These are phyloP conservation scores for Phalacrocorax carbo DNA, from an alignment of 2,113 vertebrate species.

Conservation along the genomic window DNA sequence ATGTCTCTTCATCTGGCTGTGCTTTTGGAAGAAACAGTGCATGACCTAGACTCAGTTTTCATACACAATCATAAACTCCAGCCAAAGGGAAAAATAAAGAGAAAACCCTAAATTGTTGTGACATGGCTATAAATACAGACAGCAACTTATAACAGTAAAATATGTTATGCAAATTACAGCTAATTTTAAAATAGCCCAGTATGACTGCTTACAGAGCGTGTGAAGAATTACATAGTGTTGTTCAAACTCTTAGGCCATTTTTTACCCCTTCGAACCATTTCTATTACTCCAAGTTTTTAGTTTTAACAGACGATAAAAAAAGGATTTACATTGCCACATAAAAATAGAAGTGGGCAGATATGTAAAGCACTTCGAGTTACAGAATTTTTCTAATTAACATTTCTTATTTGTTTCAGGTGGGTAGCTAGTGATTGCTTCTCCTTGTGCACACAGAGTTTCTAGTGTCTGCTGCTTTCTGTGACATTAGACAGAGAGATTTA, in stretches of 20 bases:
- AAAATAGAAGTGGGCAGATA: slow-evolving; percentile 27
- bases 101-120: slow-evolving; percentile 52
- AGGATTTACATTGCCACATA: background rate
- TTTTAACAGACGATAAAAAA: slow-evolving; percentile 32
- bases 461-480: background rate
- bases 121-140: slow-evolving; percentile 64
- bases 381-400: slow-evolving; percentile 59
- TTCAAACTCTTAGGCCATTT: background rate
- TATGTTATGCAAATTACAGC: slow-evolving; percentile 67
- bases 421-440: background rate
- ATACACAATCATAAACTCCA: slow-evolving; percentile 46
- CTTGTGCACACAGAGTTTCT: background rate
- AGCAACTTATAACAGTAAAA: slow-evolving; percentile 63
- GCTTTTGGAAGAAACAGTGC: slow-evolving; percentile 8
- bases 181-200: slow-evolving; percentile 66
- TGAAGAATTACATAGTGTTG: background rate
- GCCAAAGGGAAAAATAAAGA: slow-evolving; percentile 40
- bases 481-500: slow-evolving; percentile 18
- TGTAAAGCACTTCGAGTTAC: slow-evolving; percentile 1
- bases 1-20: slow-evolving; percentile 12
- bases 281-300: slow-evolving; percentile 11
- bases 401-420: slow-evolving; percentile 21
- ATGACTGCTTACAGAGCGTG: slow-evolving; percentile 45
- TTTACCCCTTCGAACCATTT: background rate
- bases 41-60: slow-evolving; percentile 53